These are phyloP conservation scores for Brachymystax lenok DNA, from an alignment of 2,797 vertebrate species.

Conservation along the genomic window DNA sequence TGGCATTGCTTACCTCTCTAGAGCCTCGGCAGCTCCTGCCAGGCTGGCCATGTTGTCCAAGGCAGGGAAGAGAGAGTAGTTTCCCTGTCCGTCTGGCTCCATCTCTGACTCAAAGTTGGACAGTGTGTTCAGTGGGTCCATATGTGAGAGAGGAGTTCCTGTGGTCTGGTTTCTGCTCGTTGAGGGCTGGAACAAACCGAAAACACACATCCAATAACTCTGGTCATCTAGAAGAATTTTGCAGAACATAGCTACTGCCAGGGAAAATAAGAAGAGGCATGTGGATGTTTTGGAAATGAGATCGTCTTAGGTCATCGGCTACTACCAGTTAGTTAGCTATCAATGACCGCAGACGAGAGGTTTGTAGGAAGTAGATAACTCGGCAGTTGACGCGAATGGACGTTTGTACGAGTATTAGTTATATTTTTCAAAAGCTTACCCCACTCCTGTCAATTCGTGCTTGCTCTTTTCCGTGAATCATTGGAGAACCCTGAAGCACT, in stretches of 20 bases:
- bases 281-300: background rate
- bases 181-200: slow-evolving; percentile 11
- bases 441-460: slow-evolving; percentile 27
- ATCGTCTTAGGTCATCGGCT: too few relatives aligned
- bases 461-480: slow-evolving; percentile 47
- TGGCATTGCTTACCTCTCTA: slow-evolving; percentile 70
- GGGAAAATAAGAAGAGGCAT: background rate
- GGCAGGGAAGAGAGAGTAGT: slow-evolving; percentile 81
- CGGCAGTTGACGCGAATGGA: background rate
- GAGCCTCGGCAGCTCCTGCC: slow-evolving; percentile 71
- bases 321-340: too few relatives aligned
- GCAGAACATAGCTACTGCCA: background rate
- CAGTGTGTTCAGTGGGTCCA: slow-evolving; percentile 79
- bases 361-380: background rate
- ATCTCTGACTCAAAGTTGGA: slow-evolving; percentile 81
- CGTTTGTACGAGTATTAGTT: background rate
- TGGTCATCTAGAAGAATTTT: background rate
- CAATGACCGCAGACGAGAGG: too few relatives aligned
- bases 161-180: slow-evolving; percentile 32
- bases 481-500: slow-evolving; percentile 49
- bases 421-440: slow-evolving; percentile 14
- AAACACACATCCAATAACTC: background rate
- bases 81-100: slow-evolving; percentile 79
- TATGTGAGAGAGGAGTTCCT: slow-evolving; percentile 46
- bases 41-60: slow-evolving; percentile 79